phyloP scores from a whole-genome alignment of 2,113 vertebrate genomes.

The Pelvicachromis taeniatus region DNA sequence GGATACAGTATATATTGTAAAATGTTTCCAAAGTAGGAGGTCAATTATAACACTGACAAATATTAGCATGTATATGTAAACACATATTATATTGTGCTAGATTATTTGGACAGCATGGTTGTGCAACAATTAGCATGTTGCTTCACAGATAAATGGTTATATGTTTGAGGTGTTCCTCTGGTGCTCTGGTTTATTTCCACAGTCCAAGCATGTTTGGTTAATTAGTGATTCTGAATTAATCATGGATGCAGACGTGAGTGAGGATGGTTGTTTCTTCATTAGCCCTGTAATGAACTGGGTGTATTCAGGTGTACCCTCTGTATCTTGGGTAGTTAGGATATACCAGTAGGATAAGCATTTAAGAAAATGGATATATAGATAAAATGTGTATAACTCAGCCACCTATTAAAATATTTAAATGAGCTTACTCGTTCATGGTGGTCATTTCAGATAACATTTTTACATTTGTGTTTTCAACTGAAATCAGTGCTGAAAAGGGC shows the following conservation, averaged over 20 bases:
- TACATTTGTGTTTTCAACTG: neutral
- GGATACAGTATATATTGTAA: neutral
- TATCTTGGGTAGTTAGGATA: neutral
- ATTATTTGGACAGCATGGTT: neutral
- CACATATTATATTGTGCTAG: neutral
- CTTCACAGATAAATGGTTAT: neutral
- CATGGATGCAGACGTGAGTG: neutral
- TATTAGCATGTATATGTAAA: neutral
- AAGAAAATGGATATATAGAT: neutral
- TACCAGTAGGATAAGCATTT: neutral
- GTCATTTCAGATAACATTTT: neutral
- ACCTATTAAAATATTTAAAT: neutral
- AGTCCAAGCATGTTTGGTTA: neutral
- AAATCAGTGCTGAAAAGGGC: neutral
- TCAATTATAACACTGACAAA: neutral
- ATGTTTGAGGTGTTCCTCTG: neutral
- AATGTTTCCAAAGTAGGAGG: neutral
- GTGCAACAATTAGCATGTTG: neutral
- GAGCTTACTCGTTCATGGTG: neutral
- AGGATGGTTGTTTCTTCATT: neutral
- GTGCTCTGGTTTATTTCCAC: neutral
- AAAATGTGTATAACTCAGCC: neutral
- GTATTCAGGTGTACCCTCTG: neutral
- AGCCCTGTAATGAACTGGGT: neutral
- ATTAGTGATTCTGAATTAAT: neutral